Conservation (phyloP, 2,797 vertebrate species). For the Tiaroga cobitis region DNA sequence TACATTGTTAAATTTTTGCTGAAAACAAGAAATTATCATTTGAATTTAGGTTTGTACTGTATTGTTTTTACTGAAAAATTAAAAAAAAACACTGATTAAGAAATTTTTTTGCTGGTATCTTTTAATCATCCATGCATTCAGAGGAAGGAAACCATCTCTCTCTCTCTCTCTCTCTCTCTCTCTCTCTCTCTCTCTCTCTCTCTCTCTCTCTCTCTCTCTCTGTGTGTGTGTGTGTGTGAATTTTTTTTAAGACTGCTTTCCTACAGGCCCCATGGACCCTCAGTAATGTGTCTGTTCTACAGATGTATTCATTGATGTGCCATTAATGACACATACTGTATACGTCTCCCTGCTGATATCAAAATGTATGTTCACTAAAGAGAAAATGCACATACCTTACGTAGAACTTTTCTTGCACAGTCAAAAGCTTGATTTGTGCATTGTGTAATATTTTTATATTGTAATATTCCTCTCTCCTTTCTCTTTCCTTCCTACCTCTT, state of each 20-base stretch:
- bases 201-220: too few relatives aligned
- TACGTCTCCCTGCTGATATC: conserved; percentile 18
- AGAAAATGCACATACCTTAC: background rate
- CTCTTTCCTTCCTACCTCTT: background rate
- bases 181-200: too few relatives aligned
- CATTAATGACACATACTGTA: conserved; percentile 4
- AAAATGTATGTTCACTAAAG: conserved; percentile 2
- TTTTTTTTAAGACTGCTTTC: too few relatives aligned
- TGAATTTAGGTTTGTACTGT: background rate
- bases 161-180: too few relatives aligned
- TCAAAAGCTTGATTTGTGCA: background rate
- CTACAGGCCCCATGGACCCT: conserved; percentile 1
- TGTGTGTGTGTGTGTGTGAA: background rate
- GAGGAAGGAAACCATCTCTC: background rate
- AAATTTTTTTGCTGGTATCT: background rate
- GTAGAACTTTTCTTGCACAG: background rate
- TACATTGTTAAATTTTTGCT: background rate
- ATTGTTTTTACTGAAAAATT: background rate
- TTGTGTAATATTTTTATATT: background rate
- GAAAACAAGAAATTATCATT: background rate
- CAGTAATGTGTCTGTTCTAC: conserved; percentile 50
- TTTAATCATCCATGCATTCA: background rate
- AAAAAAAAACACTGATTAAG: background rate
- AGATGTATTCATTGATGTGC: conserved; percentile 52
- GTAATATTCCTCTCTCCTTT: background rate